Evolutionary conservation across 2,797 vertebrate species (phyloP).

Genomic region (Garrulus glandarius): DNA sequence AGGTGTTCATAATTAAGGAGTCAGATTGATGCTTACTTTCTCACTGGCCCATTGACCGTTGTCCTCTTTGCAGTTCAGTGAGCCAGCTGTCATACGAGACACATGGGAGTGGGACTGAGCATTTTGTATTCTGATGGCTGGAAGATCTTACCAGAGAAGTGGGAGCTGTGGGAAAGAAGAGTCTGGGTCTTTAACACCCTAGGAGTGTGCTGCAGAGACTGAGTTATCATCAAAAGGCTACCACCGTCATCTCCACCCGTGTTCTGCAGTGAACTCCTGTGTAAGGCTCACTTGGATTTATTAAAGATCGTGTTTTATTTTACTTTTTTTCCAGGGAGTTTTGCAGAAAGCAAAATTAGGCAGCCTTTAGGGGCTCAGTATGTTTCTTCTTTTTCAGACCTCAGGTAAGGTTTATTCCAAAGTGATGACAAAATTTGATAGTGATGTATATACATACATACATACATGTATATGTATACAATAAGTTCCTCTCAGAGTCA

Average conservation of each 20-base stretch:
- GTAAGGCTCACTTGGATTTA: not conserved
- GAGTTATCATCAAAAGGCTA: not conserved
- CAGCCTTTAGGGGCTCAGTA: not conserved
- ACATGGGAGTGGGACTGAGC: not conserved
- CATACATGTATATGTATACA: not conserved
- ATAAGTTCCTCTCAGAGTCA: not conserved
- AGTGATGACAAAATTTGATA: not conserved
- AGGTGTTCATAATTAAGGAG: not conserved
- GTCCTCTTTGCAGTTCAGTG: not conserved
- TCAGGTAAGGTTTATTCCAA: not conserved
- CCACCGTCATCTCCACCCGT: not conserved
- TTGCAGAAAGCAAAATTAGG: not conserved
- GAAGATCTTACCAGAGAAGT: not conserved
- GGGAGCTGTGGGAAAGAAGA: not conserved
- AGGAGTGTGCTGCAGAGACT: not conserved
- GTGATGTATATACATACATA: fast-evolving
- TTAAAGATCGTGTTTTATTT: not conserved
- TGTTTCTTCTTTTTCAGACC: not conserved
- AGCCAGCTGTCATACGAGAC: not conserved
- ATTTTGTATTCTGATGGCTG: not conserved
- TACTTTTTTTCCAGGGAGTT: not conserved
- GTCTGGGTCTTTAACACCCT: not conserved
- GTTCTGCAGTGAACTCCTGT: not conserved
- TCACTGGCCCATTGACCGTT: not conserved
- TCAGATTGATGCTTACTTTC: not conserved